Evolutionary conservation across 2,797 vertebrate genomes (phyloP), one percentile per base, ranked within the genome.

Genomic region (Phalloptychus januarius): DNA sequence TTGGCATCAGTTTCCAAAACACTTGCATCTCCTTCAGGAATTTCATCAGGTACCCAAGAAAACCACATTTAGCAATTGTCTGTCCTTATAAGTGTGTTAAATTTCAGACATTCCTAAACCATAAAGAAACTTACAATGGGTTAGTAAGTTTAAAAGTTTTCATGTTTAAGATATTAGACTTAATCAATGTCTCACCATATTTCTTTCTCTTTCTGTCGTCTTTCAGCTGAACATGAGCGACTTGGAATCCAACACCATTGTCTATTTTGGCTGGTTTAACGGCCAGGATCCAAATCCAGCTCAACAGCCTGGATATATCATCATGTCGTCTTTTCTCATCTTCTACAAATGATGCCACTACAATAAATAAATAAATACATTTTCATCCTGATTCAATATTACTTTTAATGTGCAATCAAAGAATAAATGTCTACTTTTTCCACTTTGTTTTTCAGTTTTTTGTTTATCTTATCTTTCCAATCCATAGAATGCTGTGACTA

Each of bases 281-380:
- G 96, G 95, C 7, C 70, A 54, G 25, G 94, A 96, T 84, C 96
- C 96, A 0, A 85, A 94, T 73, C 96, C 96, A 0, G 63, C 90
- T 12, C 77, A 81, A 36, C 42, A 91, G 23, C 95, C 96, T 0
- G 96, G 96, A 4, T 93, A 94, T 88, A 95, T 96, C 84, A 91
- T 94, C 78, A 96, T 96, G 95, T 94, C 91, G 0, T 96, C 96
- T 31, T 96, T 95, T 78, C 94, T 96, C 0, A 73, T 96, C 85
- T 96, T 96, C 88, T 96, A 95, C 86, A 96, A 95, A 74, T 96
- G 81, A 95, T 46, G 40, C 28, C 5, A 4, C 36, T 38, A 2
- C 76, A 7, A 3, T 5, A 50, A 58, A 28, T n/a, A n/a, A n/a
- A n/a, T n/a, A n/a, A n/a, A n/a, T n/a, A n/a, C n/a, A n/a, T 75